Percentiles rank a stretch among this genome's conserved stretches.
Conservation (phyloP, 2,797 vertebrate genomes). For the Myotis daubentonii region DNA sequence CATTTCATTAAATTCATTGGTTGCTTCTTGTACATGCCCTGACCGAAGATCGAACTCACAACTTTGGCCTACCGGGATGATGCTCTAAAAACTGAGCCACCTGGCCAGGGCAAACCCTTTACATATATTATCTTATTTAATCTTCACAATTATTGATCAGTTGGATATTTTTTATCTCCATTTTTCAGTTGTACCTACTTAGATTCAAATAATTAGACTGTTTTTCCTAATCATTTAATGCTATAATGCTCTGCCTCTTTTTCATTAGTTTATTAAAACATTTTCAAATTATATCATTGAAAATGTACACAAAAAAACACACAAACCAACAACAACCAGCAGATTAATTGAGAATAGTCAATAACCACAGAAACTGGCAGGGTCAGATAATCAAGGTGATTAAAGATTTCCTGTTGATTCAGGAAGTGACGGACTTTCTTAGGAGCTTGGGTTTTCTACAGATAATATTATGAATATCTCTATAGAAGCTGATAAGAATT, state of each 20-base stretch:
- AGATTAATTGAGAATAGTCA: not conserved
- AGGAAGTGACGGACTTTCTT: not conserved
- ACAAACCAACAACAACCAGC: too few relatives aligned
- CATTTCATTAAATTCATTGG: not conserved
- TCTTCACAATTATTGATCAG: not conserved
- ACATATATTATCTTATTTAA: not conserved
- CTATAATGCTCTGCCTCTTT: not conserved
- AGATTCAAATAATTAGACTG: not conserved
- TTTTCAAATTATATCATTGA: slow-evolving; percentile 13
- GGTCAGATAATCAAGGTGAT: not conserved
- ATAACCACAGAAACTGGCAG: not conserved
- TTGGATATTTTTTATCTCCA: not conserved
- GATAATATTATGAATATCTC: not conserved
- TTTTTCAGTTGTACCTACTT: not conserved
- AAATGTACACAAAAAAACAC: not conserved
- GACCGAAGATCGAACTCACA: not conserved
- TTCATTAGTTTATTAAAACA: not conserved
- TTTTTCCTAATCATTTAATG: not conserved
- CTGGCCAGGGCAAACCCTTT: not conserved
- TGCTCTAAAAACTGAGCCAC: not conserved
- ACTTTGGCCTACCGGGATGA: not conserved
- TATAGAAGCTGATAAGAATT: not conserved
- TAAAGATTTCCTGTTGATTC: not conserved
- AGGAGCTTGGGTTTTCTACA: not conserved
- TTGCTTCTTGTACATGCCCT: not conserved